Evolutionary conservation across 2,797 vertebrate species (phyloP), one percentile per base, ranked within the genome.

Genomic region (Mus caroli): DNA sequence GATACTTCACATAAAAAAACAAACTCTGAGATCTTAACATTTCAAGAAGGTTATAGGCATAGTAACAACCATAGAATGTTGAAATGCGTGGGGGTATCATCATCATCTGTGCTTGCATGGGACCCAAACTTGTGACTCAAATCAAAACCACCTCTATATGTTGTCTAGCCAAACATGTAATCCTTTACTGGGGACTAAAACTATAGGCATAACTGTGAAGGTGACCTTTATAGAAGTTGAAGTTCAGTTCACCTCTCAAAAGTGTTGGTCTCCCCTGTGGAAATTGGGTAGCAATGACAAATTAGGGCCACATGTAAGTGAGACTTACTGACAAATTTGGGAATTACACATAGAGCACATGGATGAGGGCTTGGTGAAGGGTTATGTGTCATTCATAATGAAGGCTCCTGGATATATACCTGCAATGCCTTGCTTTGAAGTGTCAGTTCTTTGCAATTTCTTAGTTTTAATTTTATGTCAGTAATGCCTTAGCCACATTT

Each of bases 401-500:
- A 52, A 20, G 83, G 31, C 31, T 50, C 43, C 64, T 67, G 31
- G 19, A 67, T 46, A 46, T 76, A 28, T 46, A 28, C 40, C 43
- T 46, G 17, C 15, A 79, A 14, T 24, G 31, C 46, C n/a, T 87
- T 31, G 64, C 91, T 96, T 94, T 43, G 6, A 76, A 79, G 31
- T 82, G 46, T 82, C 52, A 71, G 67, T 58, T 76, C 34, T 94
- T 73, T 62, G 13, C 19, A 43, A 60, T 83, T 94, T 90, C 77
- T 28, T 60, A 31, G 6, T 83, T 97, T 76, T 94, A 73, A 83
- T 89, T 90, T 92, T 71, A 86, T 64, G 58, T 60, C 90, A 85
- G 50, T 52, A 19, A 5, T 95, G 69, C 43, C 22, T 80, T 83
- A 69, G 86, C 9, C 58, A 83, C 76, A 94, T 71, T 89, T 96